Evolutionary conservation across 2,797 vertebrate genomes (phyloP).

Genomic region (Aplochiton taeniatus): DNA sequence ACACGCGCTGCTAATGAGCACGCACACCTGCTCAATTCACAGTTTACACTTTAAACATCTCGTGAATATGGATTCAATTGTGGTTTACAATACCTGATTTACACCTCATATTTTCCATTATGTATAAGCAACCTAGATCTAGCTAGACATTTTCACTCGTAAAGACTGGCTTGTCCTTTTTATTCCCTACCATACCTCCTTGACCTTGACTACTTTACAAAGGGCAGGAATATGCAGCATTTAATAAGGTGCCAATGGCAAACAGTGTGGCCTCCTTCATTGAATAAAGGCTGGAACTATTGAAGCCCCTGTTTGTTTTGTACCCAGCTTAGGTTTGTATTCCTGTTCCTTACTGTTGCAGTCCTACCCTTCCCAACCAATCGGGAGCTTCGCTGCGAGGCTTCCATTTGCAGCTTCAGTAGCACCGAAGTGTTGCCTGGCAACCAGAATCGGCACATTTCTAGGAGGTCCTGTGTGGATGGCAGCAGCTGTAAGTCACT

Average conservation of each 20-base stretch:
- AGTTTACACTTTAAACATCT: conserved; percentile 3
- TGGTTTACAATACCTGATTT: not conserved
- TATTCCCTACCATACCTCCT: conserved; percentile 8
- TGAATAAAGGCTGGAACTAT: not conserved
- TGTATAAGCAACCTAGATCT: conserved; percentile 26
- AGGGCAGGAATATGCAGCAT: conserved; percentile 14
- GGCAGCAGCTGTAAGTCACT: conserved; percentile 53
- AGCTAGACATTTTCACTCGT: conserved; percentile 23
- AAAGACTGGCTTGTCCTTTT: not conserved
- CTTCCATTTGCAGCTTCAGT: conserved; percentile 83
- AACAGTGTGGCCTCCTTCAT: too few species aligned
- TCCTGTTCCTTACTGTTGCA: conserved; percentile 38
- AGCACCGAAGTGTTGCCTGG: conserved; percentile 82
- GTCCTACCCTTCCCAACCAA: conserved; percentile 56
- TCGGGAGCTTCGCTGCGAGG: conserved; percentile 56
- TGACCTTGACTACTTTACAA: conserved; percentile 28
- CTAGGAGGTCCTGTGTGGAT: conserved; percentile 76
- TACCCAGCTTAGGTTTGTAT: conserved; percentile 53
- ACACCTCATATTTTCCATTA: conserved; percentile 11
- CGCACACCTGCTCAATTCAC: conserved; percentile 12
- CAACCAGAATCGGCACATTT: conserved; percentile 79
- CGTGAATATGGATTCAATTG: conserved; percentile 22
- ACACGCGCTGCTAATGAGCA: conserved; percentile 7
- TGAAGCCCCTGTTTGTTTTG: conserved; percentile 52
- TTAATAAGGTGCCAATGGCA: not conserved